A percentile compares a stretch with the other conserved stretches of the same genome.
phyloP scores from a whole-genome alignment of 2,113 vertebrate species.

The Passer montanus region DNA sequence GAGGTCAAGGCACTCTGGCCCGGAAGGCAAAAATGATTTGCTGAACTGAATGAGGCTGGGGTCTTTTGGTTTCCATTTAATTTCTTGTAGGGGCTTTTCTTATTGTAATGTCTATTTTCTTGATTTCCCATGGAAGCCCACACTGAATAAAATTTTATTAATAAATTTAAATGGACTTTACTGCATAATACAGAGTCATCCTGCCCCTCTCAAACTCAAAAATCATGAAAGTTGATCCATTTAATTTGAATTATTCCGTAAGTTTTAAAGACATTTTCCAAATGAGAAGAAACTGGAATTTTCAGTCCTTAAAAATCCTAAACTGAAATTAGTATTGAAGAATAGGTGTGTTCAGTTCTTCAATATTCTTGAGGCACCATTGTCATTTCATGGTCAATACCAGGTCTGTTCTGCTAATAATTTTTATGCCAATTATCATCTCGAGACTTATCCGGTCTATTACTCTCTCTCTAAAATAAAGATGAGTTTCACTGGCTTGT shows the following conservation, averaged over 20 bases:
- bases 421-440: conserved; percentile 1
- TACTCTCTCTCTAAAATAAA: conserved; percentile 12
- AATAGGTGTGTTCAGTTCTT: neutral
- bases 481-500: conserved; percentile 1
- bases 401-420: neutral
- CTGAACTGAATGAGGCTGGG: neutral
- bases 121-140: neutral
- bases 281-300: neutral
- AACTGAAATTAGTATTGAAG: neutral
- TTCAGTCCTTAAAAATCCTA: neutral
- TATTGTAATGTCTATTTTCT: neutral
- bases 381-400: neutral
- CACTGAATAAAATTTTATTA: neutral
- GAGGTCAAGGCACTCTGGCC: neutral
- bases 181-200: neutral
- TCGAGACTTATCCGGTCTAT: neutral
- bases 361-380: neutral
- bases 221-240: neutral
- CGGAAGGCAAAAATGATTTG: neutral
- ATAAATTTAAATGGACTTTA: neutral
- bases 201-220: neutral
- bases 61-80: neutral
- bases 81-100: neutral
- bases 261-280: conserved; percentile 20
- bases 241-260: neutral